Evolutionary conservation across 2,113 vertebrate species (phyloP).

Genomic region (Columba livia): DNA sequence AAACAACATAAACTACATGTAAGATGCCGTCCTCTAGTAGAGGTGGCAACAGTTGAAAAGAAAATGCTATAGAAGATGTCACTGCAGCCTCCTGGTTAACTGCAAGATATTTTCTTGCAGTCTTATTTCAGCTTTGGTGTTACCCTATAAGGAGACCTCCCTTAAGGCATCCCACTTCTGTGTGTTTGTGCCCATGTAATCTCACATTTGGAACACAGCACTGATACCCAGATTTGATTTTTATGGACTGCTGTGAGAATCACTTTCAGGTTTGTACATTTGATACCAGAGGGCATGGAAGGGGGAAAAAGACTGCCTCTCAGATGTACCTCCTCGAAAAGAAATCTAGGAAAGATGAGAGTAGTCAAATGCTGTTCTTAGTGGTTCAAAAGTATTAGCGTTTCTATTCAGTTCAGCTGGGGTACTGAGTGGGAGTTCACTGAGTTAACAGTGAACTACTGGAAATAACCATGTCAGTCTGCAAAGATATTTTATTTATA

Average conservation of each 20-base stretch:
- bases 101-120: not conserved
- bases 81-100: not conserved
- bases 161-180: not conserved
- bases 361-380: not conserved
- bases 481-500: not conserved
- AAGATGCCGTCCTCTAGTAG: not conserved
- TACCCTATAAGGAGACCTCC: not conserved
- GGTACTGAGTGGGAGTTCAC: no score
- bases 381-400: not conserved
- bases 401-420: not conserved
- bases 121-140: not conserved
- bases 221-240: not conserved
- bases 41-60: not conserved
- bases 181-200: not conserved
- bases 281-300: rapidly evolving
- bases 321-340: not conserved
- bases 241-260: not conserved
- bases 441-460: not conserved
- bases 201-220: not conserved
- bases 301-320: not conserved
- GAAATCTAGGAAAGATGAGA: not conserved
- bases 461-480: not conserved
- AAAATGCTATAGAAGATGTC: not conserved
- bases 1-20: not conserved
- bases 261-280: not conserved